Percentiles rank a stretch among this genome's conserved stretches.
These are phyloP conservation scores for Drosophila atripex DNA, from an alignment of 2,888 invertebrate genomes.

Conservation along the genomic window DNA sequence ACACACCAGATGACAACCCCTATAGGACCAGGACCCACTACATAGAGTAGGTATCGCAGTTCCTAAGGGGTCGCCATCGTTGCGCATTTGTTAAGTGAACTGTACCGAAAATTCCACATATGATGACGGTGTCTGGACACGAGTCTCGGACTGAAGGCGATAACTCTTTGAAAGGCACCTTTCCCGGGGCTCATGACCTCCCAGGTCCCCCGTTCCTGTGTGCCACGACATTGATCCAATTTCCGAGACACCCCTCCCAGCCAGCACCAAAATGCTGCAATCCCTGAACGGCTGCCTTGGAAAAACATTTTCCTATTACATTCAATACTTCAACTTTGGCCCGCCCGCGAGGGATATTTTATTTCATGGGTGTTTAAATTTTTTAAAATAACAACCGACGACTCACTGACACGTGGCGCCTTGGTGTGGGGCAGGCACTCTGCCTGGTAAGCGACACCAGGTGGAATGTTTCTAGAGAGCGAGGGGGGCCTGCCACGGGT, in stretches of 20 bases:
- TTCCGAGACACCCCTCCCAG: slow-evolving; percentile 43
- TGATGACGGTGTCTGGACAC: slow-evolving; percentile 47
- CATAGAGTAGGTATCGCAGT: slow-evolving; percentile 8
- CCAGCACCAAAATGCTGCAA: background rate
- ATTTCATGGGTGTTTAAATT: slow-evolving; percentile 80
- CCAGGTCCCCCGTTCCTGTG: slow-evolving; percentile 43
- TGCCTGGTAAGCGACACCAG: slow-evolving; percentile 49
- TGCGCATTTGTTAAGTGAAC: slow-evolving; percentile 75
- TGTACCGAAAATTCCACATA: slow-evolving; percentile 66
- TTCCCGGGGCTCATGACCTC: slow-evolving; percentile 19
- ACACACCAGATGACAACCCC: slow-evolving; percentile 27
- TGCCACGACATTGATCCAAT: slow-evolving; percentile 72
- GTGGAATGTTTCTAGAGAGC: slow-evolving; percentile 55
- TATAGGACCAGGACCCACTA: slow-evolving; percentile 17
- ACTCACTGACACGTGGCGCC: slow-evolving; percentile 69
- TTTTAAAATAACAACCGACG: slow-evolving; percentile 77
- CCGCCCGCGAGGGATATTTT: slow-evolving; percentile 58
- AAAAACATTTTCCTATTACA: slow-evolving; percentile 78
- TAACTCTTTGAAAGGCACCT: slow-evolving; percentile 55
- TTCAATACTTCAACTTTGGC: slow-evolving; percentile 65
- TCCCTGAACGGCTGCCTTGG: slow-evolving; percentile 67
- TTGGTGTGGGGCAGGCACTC: slow-evolving; percentile 12
- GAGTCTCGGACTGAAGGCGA: slow-evolving; percentile 66
- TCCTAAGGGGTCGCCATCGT: slow-evolving; percentile 13
- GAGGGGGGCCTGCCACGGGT: background rate